A percentile compares a stretch with the other conserved stretches of the same genome.
Conservation (phyloP, 2,113 vertebrate species). For the Larimichthys crocea region DNA sequence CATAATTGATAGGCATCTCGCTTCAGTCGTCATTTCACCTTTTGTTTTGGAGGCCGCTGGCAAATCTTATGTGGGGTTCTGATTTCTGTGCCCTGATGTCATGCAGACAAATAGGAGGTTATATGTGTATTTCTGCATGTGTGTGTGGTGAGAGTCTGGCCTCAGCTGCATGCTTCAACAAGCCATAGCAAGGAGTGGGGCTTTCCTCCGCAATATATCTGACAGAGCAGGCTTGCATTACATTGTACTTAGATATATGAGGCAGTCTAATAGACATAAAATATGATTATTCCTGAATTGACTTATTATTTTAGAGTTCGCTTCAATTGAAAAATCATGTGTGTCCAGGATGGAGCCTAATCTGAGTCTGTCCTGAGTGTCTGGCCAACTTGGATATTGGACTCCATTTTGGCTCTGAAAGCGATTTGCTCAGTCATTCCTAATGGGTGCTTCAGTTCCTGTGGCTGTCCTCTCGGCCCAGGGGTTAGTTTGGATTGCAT, state of each 20-base stretch:
- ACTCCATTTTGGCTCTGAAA: conserved; percentile 61
- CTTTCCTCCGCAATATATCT: conserved; percentile 52
- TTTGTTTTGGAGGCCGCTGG: conserved; percentile 37
- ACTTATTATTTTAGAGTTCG: conserved; percentile 30
- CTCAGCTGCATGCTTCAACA: conserved; percentile 68
- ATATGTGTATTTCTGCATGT: conserved; percentile 23
- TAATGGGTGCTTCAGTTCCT: conserved; percentile 54
- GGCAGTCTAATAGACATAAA: conserved; percentile 31
- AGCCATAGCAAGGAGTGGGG: conserved; percentile 54
- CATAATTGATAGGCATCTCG: conserved; percentile 46
- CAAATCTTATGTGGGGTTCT: conserved; percentile 18
- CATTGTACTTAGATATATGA: conserved; percentile 8
- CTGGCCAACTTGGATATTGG: conserved; percentile 59
- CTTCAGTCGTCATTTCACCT: conserved; percentile 39
- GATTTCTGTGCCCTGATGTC: conserved; percentile 55
- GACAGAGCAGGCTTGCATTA: conserved; percentile 45
- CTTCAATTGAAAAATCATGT: conserved; percentile 41
- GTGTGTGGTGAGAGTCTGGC: conserved; percentile 26
- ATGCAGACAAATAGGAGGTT: conserved; percentile 47
- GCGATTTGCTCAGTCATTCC: conserved; percentile 60
- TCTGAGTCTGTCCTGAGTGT: conserved; percentile 48
- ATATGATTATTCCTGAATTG: conserved; percentile 32
- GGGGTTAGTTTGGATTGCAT: conserved; percentile 44
- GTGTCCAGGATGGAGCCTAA: conserved; percentile 39
- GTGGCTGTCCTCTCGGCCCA: conserved; percentile 40